phyloP scores from a whole-genome alignment of 2,113 vertebrate species.

The Anolis sagrei region DNA sequence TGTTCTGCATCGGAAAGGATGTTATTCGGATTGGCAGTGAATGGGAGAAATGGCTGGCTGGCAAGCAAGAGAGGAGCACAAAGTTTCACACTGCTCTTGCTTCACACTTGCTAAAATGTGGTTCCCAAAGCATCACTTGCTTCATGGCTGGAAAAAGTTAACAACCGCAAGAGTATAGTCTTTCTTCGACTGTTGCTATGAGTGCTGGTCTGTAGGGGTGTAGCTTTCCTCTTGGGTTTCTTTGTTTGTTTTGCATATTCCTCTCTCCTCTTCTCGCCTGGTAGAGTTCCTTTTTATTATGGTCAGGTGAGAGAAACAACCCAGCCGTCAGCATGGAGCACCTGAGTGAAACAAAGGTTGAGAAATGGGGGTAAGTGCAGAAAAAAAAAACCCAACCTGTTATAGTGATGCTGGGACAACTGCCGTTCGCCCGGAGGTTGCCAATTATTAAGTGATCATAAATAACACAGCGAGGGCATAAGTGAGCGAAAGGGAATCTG shows the following conservation, averaged over 20 bases:
- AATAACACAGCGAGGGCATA: accelerated
- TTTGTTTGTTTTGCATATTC: conserved; percentile 67
- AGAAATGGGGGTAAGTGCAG: conserved; percentile 69
- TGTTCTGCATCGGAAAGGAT: neutral
- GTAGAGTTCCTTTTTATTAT: conserved; percentile 60
- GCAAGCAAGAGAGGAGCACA: conserved; percentile 14
- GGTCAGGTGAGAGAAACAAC: conserved; percentile 47
- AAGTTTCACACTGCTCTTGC: conserved; percentile 3
- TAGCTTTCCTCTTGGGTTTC: conserved; percentile 73
- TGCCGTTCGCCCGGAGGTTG: neutral
- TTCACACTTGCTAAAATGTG: conserved; percentile 44
- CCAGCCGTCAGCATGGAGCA: conserved; percentile 45
- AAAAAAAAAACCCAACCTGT: neutral
- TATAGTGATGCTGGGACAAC: conserved; percentile 13
- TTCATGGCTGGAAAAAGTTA: conserved; percentile 73
- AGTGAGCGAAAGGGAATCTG: neutral
- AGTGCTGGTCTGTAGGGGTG: conserved; percentile 66
- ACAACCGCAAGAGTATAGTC: conserved; percentile 68
- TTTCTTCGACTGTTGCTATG: conserved; percentile 56
- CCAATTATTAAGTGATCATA: neutral
- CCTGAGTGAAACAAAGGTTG: conserved; percentile 62
- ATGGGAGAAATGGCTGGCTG: neutral
- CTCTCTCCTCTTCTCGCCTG: conserved; percentile 65
- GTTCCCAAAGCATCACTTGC: conserved; percentile 47
- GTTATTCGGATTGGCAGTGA: neutral